Evolutionary conservation across 2,113 vertebrate species (phyloP), one percentile per base, ranked within the genome.

Genomic region (Nyctibius bracteatus): DNA sequence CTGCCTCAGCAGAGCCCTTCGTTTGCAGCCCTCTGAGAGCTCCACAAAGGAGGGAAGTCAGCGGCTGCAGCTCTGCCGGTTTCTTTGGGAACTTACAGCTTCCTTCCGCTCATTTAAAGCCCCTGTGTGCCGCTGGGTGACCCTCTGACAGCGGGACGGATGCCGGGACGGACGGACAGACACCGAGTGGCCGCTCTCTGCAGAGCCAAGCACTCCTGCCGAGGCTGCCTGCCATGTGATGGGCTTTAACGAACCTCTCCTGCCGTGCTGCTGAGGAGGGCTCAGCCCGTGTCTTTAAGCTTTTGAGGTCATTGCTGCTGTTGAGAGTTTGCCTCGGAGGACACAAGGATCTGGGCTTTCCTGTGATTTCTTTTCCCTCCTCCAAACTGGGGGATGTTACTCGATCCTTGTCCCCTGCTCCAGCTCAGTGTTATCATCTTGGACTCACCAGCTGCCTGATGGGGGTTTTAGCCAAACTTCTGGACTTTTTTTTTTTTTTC

Each of bases 41-140:
- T 91, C 55, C 81, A 89, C 91, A 96, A 77, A 94, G 90, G 49
- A 58, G 94, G 94, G 94, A 96, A 96, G 51, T 61, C 87, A 43
- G 57, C 39, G 1, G 66, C 30, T 12, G 82, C 88, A 59, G 70
- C 13, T 41, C 66, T 1, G 2, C 67, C 2, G 8, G n/a, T 81
- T 71, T 57, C n/a, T 85, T 31, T 37, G 46, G 90, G 94, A 96
- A 94, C 83, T 61, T 22, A 58, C 72, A 43, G 88, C 46, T 97
- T 95, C 95, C 95, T 96, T 95, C 93, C 81, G 1, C 28, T 75
- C 57, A 5, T 84, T 90, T 67, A 17, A 41, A 91, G 83, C 57
- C 73, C 83, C 70, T 0, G 19, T 2, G 25, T 0, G 41, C 70
- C 1, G 8, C 12, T 21, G 72, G 47, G 59, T 49, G 90, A 72